Percentiles rank a stretch among this genome's conserved stretches.
Conservation (phyloP, 2,888 invertebrate genomes). For the Agrotis clavis region DNA sequence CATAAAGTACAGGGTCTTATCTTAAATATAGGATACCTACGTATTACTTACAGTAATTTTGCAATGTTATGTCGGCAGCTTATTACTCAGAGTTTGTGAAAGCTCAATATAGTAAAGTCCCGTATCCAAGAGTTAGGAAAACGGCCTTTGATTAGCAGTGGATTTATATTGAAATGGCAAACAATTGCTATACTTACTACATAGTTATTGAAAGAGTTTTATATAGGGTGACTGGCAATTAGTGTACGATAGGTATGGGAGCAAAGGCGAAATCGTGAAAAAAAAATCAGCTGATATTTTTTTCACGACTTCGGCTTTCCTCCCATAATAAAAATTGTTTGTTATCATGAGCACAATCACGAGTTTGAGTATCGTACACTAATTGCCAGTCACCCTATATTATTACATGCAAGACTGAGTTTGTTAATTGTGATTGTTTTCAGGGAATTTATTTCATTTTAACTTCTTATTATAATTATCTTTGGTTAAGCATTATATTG, state of each 20-base stretch:
- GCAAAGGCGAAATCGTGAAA: no score
- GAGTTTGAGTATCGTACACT: no score
- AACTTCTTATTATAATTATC: no score
- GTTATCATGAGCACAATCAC: no score
- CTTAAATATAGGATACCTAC: background rate
- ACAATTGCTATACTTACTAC: background rate
- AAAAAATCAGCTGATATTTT: no score
- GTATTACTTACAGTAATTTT: background rate
- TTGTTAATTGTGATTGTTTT: background rate
- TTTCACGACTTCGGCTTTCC: no score
- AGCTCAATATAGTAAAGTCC: background rate
- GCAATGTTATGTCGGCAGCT: background rate
- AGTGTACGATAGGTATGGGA: no score
- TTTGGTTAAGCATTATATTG: no score
- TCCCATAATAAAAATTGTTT: no score
- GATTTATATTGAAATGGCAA: background rate
- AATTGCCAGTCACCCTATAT: no score
- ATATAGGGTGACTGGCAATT: no score
- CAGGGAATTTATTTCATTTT: background rate
- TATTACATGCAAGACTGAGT: background rate
- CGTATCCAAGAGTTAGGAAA: background rate
- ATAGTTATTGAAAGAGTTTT: background rate
- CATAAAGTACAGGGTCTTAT: conserved; percentile 28
- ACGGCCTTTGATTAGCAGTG: background rate
- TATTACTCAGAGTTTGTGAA: background rate